Conservation (phyloP, 2,888 invertebrate genomes). For the Acanthococcus lagerstroemiae region DNA sequence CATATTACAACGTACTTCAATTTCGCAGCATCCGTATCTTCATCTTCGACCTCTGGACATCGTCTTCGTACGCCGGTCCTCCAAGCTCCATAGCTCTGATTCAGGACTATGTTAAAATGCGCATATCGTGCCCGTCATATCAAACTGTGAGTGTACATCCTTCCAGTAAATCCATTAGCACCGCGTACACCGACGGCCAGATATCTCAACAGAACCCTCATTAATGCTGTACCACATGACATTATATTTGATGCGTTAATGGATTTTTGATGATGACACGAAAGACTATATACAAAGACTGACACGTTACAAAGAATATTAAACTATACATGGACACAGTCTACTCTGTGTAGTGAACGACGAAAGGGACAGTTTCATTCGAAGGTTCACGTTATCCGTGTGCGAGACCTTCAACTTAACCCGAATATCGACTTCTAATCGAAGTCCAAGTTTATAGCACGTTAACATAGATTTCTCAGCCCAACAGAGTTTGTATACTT, state of each 20-base stretch:
- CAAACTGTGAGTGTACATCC: too few relatives aligned
- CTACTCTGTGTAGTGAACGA: background rate
- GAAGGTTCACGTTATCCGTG: background rate
- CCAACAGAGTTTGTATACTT: background rate
- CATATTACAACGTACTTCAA: too few relatives aligned
- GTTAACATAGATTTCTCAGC: background rate
- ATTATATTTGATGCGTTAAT: background rate
- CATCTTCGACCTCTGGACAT: too few relatives aligned
- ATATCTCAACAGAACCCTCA: background rate
- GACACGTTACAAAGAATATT: background rate
- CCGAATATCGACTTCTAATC: background rate
- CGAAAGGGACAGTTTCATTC: background rate
- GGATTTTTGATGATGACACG: background rate
- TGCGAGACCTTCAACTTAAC: background rate
- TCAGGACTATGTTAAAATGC: too few relatives aligned
- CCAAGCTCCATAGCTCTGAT: too few relatives aligned
- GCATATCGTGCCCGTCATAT: too few relatives aligned
- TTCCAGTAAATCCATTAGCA: too few relatives aligned
- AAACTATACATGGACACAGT: too few relatives aligned
- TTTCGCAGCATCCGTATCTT: too few relatives aligned
- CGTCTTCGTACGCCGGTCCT: too few relatives aligned
- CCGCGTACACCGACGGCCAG: too few relatives aligned
- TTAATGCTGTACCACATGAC: background rate
- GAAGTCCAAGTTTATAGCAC: background rate
- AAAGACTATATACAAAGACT: too few relatives aligned